These are phyloP conservation scores for Cyanocitta stelleri DNA, from an alignment of 2,113 vertebrate genomes.

Conservation along the genomic window DNA sequence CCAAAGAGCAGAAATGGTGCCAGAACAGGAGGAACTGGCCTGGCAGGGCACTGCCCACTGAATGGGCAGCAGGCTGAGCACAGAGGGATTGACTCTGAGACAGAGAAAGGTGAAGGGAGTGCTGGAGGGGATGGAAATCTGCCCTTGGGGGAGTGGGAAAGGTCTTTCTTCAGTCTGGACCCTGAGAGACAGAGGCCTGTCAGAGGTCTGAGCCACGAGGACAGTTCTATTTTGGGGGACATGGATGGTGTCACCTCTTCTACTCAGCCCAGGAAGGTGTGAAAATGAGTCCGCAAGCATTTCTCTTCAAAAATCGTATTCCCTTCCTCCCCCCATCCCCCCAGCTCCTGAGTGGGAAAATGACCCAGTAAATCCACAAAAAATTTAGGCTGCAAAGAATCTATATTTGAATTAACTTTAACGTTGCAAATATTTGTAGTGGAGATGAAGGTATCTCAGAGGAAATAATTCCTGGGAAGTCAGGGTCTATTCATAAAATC, in stretches of 20 bases:
- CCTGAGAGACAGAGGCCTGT: neutral
- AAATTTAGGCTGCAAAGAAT: neutral
- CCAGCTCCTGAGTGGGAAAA: neutral
- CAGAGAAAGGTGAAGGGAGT: neutral
- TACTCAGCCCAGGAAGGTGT: neutral
- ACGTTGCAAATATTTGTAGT: neutral
- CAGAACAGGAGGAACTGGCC: neutral
- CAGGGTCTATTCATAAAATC: neutral
- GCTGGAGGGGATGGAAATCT: neutral
- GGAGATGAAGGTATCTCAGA: neutral
- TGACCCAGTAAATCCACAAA: neutral
- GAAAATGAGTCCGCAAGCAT: neutral
- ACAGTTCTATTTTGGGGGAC: neutral
- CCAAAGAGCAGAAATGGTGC: neutral
- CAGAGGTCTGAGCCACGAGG: neutral
- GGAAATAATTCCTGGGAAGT: neutral
- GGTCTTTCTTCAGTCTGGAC: neutral
- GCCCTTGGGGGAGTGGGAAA: neutral
- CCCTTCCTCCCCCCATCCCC: neutral
- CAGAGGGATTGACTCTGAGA: neutral
- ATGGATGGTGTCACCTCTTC: neutral
- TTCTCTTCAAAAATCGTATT: neutral
- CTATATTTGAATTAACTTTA: neutral
- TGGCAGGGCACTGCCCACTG: neutral
- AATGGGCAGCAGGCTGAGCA: neutral